phyloP scores from a whole-genome alignment of 2,888 invertebrate genomes.

The Pheosia gnoma region DNA sequence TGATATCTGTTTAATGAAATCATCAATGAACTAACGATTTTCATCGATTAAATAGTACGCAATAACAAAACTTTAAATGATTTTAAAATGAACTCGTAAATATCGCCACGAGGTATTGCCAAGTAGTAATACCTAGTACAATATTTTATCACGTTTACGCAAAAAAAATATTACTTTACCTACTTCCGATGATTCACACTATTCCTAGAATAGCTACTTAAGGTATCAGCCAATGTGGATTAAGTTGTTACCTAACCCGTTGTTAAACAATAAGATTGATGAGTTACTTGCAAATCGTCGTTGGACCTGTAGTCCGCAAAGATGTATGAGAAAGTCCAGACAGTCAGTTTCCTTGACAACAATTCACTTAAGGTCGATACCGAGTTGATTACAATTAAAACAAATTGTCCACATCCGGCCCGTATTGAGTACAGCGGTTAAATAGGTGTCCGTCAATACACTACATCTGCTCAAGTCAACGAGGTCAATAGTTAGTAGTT shows the following conservation, averaged over 20 bases:
- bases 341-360: slow-evolving; percentile 29
- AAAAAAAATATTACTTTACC: slow-evolving; percentile 26
- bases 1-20: neutral
- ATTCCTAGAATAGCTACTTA: slow-evolving; percentile 31
- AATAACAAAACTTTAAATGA: slow-evolving; percentile 5
- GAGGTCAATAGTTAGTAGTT: slow-evolving; percentile 63
- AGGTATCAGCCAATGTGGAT: slow-evolving; percentile 23
- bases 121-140: slow-evolving; percentile 16
- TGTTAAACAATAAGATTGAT: slow-evolving; percentile 16
- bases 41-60: neutral
- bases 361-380: slow-evolving; percentile 44
- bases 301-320: slow-evolving; percentile 3
- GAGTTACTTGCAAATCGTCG: slow-evolving; percentile 14
- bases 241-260: slow-evolving; percentile 27
- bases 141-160: slow-evolving; percentile 27
- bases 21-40: neutral
- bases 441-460: slow-evolving; percentile 76
- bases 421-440: slow-evolving; percentile 67
- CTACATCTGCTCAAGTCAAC: slow-evolving; percentile 70
- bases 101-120: slow-evolving; percentile 14
- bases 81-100: slow-evolving; percentile 19
- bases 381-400: slow-evolving; percentile 67
- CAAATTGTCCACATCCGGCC: slow-evolving; percentile 79
- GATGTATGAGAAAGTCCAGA: slow-evolving; percentile 23
- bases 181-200: slow-evolving; percentile 43